phyloP scores from a whole-genome alignment of 2,888 invertebrate species.

The Slavum lentiscoides region DNA sequence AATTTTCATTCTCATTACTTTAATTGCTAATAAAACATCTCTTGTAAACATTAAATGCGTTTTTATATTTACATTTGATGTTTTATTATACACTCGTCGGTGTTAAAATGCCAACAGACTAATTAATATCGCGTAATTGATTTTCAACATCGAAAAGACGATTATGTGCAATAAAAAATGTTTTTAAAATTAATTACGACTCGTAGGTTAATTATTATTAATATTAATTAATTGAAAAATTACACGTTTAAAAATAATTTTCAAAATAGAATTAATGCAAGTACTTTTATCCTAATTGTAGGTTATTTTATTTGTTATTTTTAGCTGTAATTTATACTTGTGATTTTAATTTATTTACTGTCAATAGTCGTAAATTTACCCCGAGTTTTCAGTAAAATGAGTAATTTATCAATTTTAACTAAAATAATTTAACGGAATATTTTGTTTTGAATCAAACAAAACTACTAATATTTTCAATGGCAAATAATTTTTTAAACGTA shows the following conservation, averaged over 20 bases:
- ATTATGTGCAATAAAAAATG: too few relatives aligned
- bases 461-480: too few relatives aligned
- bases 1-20: too few relatives aligned
- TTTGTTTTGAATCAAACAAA: background rate
- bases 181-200: background rate
- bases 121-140: too few relatives aligned
- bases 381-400: background rate
- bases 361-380: slow-evolving; percentile 12
- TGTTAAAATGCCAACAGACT: too few relatives aligned
- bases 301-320: too few relatives aligned
- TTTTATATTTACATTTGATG: too few relatives aligned
- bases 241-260: background rate
- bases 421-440: background rate
- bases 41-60: too few relatives aligned
- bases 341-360: slow-evolving; percentile 4
- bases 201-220: background rate
- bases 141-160: too few relatives aligned
- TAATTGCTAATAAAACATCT: too few relatives aligned
- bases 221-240: background rate
- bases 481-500: too few relatives aligned
- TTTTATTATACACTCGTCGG: too few relatives aligned
- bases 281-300: background rate
- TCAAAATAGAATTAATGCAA: slow-evolving; percentile 18
- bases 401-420: background rate
- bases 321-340: slow-evolving; percentile 8